Evolutionary conservation across 2,888 invertebrate species (phyloP).

Genomic region (Callosobruchus maculatus): DNA sequence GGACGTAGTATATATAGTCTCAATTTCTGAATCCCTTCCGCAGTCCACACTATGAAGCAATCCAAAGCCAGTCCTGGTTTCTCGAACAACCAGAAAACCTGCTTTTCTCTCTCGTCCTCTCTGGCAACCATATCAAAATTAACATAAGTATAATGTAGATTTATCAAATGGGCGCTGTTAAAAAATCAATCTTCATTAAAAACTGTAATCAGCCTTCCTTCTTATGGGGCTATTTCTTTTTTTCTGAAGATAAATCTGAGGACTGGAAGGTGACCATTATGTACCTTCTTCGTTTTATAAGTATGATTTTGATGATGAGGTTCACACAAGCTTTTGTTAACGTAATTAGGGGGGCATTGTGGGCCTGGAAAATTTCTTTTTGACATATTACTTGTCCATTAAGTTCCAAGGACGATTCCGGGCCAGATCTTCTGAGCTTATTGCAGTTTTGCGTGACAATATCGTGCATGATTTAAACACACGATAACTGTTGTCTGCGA

Average conservation of each 20-base stretch:
- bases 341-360: too few species aligned
- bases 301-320: neutral
- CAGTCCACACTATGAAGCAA: neutral
- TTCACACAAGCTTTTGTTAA: neutral
- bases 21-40: too few species aligned
- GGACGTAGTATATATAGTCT: too few species aligned
- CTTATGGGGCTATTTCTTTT: neutral
- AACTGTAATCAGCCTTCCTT: neutral
- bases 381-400: too few species aligned
- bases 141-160: neutral
- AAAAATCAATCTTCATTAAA: neutral
- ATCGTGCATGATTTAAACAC: too few species aligned
- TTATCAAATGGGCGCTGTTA: neutral
- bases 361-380: too few species aligned
- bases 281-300: neutral
- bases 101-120: neutral
- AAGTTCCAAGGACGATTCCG: too few species aligned
- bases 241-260: neutral
- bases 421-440: too few species aligned
- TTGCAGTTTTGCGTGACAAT: too few species aligned
- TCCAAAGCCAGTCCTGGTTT: neutral
- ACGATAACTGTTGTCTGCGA: too few species aligned
- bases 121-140: neutral
- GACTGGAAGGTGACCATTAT: neutral
- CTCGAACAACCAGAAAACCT: neutral